These are phyloP conservation scores for Octomys mimax DNA, from an alignment of 2,797 vertebrate species.

Conservation along the genomic window DNA sequence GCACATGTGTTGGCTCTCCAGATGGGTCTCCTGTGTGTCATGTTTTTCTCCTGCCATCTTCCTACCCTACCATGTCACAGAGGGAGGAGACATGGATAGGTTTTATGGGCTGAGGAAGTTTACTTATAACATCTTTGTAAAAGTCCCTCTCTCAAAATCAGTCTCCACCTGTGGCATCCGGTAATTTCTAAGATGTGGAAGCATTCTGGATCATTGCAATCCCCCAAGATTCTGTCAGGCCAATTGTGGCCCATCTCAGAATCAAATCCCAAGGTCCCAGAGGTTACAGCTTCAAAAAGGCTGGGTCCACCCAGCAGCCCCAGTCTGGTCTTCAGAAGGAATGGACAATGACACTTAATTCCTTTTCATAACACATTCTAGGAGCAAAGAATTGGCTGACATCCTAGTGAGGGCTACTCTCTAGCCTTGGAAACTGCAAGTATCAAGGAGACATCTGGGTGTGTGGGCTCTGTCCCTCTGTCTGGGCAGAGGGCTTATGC, in stretches of 20 bases:
- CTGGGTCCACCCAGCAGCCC: neutral
- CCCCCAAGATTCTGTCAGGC: neutral
- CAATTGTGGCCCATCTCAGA: neutral
- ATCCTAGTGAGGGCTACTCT: neutral
- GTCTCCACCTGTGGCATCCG: neutral
- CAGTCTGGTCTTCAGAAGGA: neutral
- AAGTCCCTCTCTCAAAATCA: neutral
- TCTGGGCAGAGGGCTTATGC: neutral
- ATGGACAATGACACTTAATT: neutral
- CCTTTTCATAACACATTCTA: neutral
- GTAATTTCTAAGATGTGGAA: neutral
- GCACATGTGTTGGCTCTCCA: accelerated
- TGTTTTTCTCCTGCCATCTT: neutral
- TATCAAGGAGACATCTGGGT: neutral
- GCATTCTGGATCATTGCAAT: neutral
- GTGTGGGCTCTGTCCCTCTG: neutral
- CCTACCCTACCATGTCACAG: neutral
- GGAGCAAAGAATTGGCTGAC: neutral
- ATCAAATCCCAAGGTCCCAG: neutral
- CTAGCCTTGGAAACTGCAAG: neutral
- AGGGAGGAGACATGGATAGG: neutral
- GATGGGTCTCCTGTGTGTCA: accelerated
- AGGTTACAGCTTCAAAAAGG: neutral
- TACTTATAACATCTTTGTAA: neutral
- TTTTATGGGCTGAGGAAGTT: neutral